Conservation (phyloP, 2,797 vertebrate genomes). For the Myotis pilosus region DNA sequence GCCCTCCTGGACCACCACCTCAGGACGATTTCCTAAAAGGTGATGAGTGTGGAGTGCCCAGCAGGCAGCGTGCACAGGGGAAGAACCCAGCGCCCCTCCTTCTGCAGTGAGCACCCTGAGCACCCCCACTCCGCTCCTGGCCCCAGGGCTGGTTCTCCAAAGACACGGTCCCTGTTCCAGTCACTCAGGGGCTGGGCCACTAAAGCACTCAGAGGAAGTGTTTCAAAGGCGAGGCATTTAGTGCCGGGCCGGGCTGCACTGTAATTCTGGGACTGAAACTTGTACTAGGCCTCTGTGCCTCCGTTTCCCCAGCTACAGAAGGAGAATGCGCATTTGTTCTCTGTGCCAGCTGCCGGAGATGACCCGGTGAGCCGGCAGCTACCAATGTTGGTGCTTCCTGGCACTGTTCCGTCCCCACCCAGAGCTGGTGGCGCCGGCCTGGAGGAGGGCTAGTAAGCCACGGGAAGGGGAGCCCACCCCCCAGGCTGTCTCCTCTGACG, state of each 20-base stretch:
- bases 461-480: no score
- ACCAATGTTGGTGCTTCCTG: not conserved
- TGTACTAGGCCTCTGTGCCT: not conserved
- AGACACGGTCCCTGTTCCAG: not conserved
- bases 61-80: not conserved
- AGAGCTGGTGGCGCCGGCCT: not conserved
- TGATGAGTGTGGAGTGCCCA: fast-evolving
- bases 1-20: no score
- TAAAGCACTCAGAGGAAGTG: no score
- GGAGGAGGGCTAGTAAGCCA: not conserved
- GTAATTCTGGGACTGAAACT: not conserved
- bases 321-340: not conserved
- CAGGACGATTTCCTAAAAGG: not conserved
- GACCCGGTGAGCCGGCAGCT: fast-evolving
- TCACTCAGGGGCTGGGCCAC: not conserved
- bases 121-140: not conserved
- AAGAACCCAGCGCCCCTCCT: not conserved
- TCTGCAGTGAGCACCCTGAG: not conserved
- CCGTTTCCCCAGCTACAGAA: not conserved
- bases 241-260: not conserved
- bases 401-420: not conserved
- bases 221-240: not conserved
- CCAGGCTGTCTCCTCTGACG: not conserved
- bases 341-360: not conserved
- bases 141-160: not conserved